phyloP scores from a whole-genome alignment of 2,113 vertebrate species.

The Albula glossodonta region DNA sequence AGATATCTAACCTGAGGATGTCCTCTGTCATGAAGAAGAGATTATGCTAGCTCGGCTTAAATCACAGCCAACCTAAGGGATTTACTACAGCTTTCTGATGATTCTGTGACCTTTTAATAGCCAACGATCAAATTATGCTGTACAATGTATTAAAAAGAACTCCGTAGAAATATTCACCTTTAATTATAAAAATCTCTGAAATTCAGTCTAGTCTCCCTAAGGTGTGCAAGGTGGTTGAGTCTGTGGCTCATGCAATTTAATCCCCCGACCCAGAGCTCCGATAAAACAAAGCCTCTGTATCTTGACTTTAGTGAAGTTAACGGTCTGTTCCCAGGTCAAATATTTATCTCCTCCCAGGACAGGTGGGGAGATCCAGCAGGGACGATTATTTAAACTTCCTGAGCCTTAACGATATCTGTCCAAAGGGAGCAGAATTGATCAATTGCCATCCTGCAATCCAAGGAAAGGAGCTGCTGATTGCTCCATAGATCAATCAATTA shows the following conservation, averaged over 20 bases:
- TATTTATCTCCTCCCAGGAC: slow-evolving; percentile 33
- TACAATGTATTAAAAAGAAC: slow-evolving; percentile 23
- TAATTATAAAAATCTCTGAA: slow-evolving; percentile 29
- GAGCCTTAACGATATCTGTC: slow-evolving; percentile 47
- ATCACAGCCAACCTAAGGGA: slow-evolving; percentile 18
- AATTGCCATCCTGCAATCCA: slow-evolving; percentile 30
- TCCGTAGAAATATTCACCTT: slow-evolving; percentile 27
- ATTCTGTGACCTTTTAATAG: slow-evolving; percentile 42
- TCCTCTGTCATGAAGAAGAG: slow-evolving; percentile 23
- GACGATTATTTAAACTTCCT: slow-evolving; percentile 45
- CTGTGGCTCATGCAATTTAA: neutral
- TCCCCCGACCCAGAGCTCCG: slow-evolving; percentile 15
- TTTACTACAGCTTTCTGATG: slow-evolving; percentile 28
- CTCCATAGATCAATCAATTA: slow-evolving; percentile 48
- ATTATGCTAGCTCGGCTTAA: slow-evolving; percentile 25
- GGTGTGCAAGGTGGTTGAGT: neutral
- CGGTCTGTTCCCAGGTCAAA: slow-evolving; percentile 41
- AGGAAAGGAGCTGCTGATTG: slow-evolving; percentile 37
- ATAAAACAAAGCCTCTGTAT: slow-evolving; percentile 36
- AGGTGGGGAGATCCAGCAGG: slow-evolving; percentile 25
- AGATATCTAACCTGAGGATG: slow-evolving; percentile 26
- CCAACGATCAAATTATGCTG: slow-evolving; percentile 23
- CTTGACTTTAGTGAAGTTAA: slow-evolving; percentile 46
- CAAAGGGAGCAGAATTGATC: slow-evolving; percentile 45
- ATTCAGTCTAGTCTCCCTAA: slow-evolving; percentile 14